phyloP scores from a whole-genome alignment of 30 jellyfish, hydroid and myxozoan species.

The Euphysa ruthae region DNA sequence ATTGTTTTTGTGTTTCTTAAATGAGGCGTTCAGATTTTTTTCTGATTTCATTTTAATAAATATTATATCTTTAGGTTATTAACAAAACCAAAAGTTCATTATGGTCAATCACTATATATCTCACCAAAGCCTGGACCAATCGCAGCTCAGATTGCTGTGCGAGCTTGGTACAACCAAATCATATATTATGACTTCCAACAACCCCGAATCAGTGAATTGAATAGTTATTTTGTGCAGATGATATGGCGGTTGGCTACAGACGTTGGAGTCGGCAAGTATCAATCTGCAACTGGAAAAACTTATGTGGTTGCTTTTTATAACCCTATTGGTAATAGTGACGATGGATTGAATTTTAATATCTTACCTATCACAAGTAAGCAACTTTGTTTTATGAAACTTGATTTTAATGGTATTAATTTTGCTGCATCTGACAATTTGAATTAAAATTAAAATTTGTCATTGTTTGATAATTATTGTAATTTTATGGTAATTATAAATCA shows the following conservation, averaged over 20 bases:
- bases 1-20: no score
- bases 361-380: conserved; percentile 84
- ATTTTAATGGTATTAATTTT: no score
- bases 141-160: conserved; percentile 76
- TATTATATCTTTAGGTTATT: conserved; percentile 25
- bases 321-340: conserved; percentile 83
- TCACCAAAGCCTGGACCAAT: conserved; percentile 50
- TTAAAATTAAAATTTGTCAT: no score
- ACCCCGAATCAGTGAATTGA: conserved; percentile 55
- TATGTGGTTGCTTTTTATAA: conserved; percentile 84
- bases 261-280: conserved; percentile 86
- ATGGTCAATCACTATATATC: conserved; percentile 70
- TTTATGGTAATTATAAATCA: no score
- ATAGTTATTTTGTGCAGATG: conserved; percentile 83
- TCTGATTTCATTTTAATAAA: no score
- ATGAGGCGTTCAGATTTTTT: no score
- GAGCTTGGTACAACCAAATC: conserved; percentile 93
- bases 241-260: conserved; percentile 92
- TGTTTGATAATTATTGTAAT: no score
- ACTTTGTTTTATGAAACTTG: no score
- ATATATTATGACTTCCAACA: conserved; percentile 66
- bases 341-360: conserved; percentile 59
- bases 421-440: no score
- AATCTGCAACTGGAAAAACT: conserved; percentile 68
- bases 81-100: conserved; percentile 62